These are phyloP conservation scores for Siniperca knerii DNA, from an alignment of 2,113 vertebrate species.

Conservation along the genomic window DNA sequence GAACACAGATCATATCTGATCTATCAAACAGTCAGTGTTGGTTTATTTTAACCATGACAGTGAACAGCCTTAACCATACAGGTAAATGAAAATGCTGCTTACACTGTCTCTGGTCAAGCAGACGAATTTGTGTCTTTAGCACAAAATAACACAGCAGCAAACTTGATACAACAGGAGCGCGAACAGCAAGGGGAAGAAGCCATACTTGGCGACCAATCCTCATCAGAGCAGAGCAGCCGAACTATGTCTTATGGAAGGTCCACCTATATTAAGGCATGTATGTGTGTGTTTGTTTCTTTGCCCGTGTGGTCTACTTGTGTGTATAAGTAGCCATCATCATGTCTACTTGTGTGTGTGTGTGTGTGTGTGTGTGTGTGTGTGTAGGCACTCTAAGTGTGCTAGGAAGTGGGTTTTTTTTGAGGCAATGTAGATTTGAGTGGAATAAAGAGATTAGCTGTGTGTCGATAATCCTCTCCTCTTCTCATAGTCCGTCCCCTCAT, in stretches of 20 bases:
- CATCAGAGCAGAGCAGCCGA: neutral
- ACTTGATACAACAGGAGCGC: neutral
- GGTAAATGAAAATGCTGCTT: neutral
- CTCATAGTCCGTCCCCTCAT: slow-evolving; percentile 12
- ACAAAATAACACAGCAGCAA: neutral
- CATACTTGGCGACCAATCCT: neutral
- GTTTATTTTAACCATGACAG: neutral
- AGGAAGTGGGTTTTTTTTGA: slow-evolving; percentile 21
- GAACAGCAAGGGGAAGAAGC: neutral
- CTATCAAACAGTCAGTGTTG: neutral
- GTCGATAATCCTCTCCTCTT: slow-evolving; percentile 66
- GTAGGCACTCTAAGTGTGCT: neutral
- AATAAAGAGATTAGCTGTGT: slow-evolving; percentile 73
- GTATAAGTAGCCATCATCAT: neutral
- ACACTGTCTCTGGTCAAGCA: neutral
- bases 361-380: slow-evolving; percentile 17
- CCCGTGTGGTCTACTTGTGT: neutral
- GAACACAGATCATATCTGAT: neutral
- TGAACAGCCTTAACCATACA: neutral
- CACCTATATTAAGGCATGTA: neutral
- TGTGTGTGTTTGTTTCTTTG: neutral
- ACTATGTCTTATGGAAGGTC: neutral
- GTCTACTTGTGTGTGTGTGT: slow-evolving; percentile 3
- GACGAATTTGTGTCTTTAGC: neutral
- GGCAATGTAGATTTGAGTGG: slow-evolving; percentile 64